Percentiles rank a stretch among this genome's conserved stretches.
These are phyloP conservation scores for Drosophila albomicans DNA, from an alignment of 1,140 invertebrate species.

Conservation along the genomic window DNA sequence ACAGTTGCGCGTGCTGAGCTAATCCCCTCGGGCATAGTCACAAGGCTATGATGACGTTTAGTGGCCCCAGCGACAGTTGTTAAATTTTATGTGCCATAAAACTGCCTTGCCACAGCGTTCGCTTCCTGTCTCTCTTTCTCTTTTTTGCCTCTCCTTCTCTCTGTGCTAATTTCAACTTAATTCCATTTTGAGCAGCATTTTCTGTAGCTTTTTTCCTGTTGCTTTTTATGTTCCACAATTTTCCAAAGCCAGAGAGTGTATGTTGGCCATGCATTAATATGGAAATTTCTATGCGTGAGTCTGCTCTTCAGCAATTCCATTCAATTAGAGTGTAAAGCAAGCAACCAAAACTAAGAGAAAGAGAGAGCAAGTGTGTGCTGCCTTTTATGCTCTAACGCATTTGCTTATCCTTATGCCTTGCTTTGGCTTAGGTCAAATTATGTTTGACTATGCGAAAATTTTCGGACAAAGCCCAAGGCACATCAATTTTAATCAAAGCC, in stretches of 20 bases:
- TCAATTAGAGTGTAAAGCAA: conserved; percentile 67
- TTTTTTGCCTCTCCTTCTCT: conserved; percentile 1
- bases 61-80: conserved; percentile 71
- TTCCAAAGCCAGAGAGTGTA: conserved; percentile 23
- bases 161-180: conserved; percentile 76
- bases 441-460: conserved; percentile 79
- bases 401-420: conserved; percentile 73
- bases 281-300: conserved; percentile 64
- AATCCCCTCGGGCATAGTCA: conserved; percentile 43
- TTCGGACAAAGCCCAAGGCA: conserved; percentile 72
- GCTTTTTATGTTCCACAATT: conserved; percentile 56
- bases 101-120: conserved; percentile 11
- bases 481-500: conserved; percentile 81
- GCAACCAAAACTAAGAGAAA: too few relatives aligned
- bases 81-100: conserved; percentile 74
- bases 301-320: conserved; percentile 65
- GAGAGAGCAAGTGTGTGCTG: conserved; percentile 52
- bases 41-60: conserved; percentile 75
- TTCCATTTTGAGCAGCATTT: conserved; percentile 60
- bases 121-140: background rate
- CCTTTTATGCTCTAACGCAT: conserved; percentile 68
- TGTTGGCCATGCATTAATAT: conserved; percentile 67
- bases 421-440: conserved; percentile 69
- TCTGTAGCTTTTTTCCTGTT: conserved; percentile 15
- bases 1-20: conserved; percentile 62